Conservation (phyloP, 2,888 invertebrate genomes). For the Prosapia bicincta region DNA sequence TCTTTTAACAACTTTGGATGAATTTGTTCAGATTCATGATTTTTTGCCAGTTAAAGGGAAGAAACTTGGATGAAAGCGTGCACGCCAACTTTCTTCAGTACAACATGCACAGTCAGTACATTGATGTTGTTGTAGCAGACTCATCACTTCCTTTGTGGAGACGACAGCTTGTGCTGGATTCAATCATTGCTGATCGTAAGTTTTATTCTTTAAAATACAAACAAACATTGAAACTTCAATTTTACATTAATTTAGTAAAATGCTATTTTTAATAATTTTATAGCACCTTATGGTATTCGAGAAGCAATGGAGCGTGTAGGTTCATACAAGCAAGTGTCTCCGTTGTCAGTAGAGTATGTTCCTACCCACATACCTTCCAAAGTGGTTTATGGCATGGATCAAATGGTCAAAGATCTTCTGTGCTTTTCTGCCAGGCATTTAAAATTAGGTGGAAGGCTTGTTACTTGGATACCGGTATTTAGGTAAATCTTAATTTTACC, state of each 20-base stretch:
- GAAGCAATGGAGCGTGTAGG: conserved; percentile 90
- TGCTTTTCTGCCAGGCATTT: conserved; percentile 77
- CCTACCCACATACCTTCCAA: conserved; percentile 78
- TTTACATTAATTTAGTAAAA: too few relatives aligned
- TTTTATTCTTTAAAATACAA: too few relatives aligned
- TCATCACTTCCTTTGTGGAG: conserved; percentile 82
- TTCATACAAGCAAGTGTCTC: conserved; percentile 49
- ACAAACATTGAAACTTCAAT: too few relatives aligned
- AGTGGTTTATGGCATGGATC: conserved; percentile 76
- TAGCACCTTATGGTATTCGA: conserved; percentile 96
- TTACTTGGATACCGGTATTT: conserved; percentile 94
- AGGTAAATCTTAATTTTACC: conserved; percentile 60
- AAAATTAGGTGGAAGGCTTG: conserved; percentile 71
- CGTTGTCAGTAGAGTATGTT: conserved; percentile 61
- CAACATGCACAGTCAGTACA: conserved; percentile 65
- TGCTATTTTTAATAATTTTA: conserved; percentile 40
- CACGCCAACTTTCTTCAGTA: conserved; percentile 87
- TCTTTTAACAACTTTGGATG: not conserved
- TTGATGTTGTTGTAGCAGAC: conserved; percentile 91
- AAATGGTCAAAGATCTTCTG: conserved; percentile 81
- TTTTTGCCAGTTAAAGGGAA: conserved; percentile 38
- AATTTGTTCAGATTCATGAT: conserved; percentile 3
- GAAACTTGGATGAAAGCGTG: conserved; percentile 73
- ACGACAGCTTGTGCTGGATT: conserved; percentile 69
- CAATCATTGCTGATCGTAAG: conserved; percentile 95